Evolutionary conservation across 2,113 vertebrate species (phyloP).

Genomic region (Corythoichthys haematopterus): DNA sequence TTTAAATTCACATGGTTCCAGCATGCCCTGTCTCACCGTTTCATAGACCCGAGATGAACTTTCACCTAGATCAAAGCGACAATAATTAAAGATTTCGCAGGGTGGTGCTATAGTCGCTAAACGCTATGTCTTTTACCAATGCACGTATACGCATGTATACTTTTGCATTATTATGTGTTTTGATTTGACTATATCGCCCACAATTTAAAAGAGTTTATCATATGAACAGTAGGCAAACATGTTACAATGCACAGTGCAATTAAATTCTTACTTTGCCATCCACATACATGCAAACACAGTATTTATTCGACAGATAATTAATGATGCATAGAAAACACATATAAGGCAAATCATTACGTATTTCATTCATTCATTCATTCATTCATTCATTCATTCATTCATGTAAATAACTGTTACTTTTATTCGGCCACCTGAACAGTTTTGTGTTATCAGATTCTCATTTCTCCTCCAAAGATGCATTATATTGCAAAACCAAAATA

Average conservation of each 20-base stretch:
- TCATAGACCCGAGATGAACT: neutral
- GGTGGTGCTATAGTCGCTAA: neutral
- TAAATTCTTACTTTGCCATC: neutral
- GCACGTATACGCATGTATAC: neutral
- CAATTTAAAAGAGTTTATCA: neutral
- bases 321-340: too few relatives aligned
- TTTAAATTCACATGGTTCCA: neutral
- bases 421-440: too few relatives aligned
- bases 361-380: too few relatives aligned
- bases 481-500: too few relatives aligned
- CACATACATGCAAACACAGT: too few relatives aligned
- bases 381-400: too few relatives aligned
- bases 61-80: neutral
- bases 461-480: too few relatives aligned
- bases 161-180: neutral
- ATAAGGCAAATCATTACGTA: too few relatives aligned
- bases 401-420: too few relatives aligned
- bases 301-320: too few relatives aligned
- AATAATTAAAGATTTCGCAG: neutral
- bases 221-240: neutral
- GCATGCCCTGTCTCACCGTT: neutral
- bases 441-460: too few relatives aligned
- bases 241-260: neutral
- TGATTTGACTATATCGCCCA: neutral
- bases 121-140: neutral